Evolutionary conservation across 2,797 vertebrate species (phyloP).

Genomic region (Melanotaenia maccullochi): DNA sequence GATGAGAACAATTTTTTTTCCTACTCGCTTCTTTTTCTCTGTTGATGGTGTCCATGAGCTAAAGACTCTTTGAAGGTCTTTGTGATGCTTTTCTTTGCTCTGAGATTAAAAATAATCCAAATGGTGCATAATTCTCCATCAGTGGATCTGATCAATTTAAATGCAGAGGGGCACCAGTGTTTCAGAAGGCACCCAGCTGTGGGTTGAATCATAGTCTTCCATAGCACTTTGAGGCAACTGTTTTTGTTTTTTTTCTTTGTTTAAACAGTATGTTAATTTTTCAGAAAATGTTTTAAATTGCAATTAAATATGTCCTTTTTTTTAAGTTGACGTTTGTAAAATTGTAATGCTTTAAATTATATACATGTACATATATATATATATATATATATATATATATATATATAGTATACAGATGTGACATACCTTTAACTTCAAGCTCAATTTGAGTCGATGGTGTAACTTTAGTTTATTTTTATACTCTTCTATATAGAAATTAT

Average conservation of each 20-base stretch:
- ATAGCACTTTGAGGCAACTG: conserved; percentile 76
- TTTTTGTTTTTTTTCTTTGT: conserved; percentile 41
- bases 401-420: conserved; percentile 63
- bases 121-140: conserved; percentile 64
- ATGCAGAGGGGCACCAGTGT: conserved; percentile 48
- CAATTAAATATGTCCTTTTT: conserved; percentile 53
- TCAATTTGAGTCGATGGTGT: conserved; percentile 76
- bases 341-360: conserved; percentile 76
- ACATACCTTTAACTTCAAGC: conserved; percentile 78
- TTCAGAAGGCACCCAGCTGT: conserved; percentile 52
- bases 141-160: conserved; percentile 69
- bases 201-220: conserved; percentile 82
- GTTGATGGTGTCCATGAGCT: conserved; percentile 46
- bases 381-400: conserved; percentile 21
- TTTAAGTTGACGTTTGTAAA: conserved; percentile 76
- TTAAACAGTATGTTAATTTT: conserved; percentile 64
- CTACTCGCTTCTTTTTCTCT: neutral
- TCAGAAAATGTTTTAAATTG: conserved; percentile 65
- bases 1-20: conserved; percentile 31
- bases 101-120: conserved; percentile 59
- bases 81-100: conserved; percentile 40
- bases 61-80: conserved; percentile 44
- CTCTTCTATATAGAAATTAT: conserved; percentile 76
- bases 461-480: conserved; percentile 86
- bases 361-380: conserved; percentile 50